These are phyloP conservation scores for Eurystomus gularis DNA, from an alignment of 2,113 vertebrate genomes.

Conservation along the genomic window DNA sequence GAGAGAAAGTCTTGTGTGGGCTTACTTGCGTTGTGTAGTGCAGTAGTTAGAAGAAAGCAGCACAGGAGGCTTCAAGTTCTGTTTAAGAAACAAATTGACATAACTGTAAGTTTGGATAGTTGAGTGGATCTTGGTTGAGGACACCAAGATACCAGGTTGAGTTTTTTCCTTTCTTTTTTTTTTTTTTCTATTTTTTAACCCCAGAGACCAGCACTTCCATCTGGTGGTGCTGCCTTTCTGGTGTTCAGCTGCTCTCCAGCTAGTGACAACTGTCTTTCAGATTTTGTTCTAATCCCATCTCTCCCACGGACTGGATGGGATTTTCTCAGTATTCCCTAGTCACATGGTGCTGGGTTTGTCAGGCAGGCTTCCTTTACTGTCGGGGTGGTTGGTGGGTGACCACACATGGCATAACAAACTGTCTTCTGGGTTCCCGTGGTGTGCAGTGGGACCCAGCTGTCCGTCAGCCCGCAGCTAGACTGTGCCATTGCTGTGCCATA, in stretches of 20 bases:
- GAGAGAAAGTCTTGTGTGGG: background rate
- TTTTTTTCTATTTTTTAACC: background rate
- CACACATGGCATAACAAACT: background rate
- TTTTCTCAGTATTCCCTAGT: background rate
- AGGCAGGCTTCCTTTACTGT: background rate
- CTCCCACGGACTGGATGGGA: background rate
- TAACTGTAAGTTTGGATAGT: background rate
- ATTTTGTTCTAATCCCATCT: background rate
- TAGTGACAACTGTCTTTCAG: background rate
- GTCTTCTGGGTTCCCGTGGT: rapidly evolving
- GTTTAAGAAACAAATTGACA: background rate
- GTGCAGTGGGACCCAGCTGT: background rate
- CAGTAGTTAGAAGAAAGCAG: background rate
- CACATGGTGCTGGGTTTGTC: rapidly evolving
- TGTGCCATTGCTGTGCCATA: background rate
- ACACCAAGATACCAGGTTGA: background rate
- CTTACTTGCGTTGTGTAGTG: background rate
- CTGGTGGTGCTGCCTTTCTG: background rate
- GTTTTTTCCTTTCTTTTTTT: background rate
- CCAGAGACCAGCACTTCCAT: background rate
- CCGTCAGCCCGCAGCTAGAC: background rate
- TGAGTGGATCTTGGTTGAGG: background rate
- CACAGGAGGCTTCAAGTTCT: background rate
- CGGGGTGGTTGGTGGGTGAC: background rate
- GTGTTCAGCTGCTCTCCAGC: background rate